phyloP scores from a whole-genome alignment of 2,113 vertebrate genomes.

The Zosterops lateralis region DNA sequence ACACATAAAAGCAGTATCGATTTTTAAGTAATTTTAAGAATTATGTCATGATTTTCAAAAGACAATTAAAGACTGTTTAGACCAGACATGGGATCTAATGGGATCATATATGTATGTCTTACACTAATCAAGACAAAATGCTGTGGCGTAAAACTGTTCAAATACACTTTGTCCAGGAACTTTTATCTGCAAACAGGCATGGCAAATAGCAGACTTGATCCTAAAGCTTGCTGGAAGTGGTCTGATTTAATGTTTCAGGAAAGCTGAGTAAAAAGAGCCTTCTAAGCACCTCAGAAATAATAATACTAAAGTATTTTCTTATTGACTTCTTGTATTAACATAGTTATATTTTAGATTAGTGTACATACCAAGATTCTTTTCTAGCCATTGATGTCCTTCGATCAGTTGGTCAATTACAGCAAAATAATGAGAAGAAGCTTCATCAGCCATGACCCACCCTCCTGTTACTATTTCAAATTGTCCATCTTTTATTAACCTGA shows the following conservation, averaged over 20 bases:
- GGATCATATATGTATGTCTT: background rate
- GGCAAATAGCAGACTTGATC: background rate
- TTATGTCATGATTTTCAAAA: background rate
- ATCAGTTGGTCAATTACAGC: slow-evolving; percentile 88
- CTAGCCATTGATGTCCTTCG: slow-evolving; percentile 94
- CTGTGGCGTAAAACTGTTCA: background rate
- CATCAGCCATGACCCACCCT: slow-evolving; percentile 95
- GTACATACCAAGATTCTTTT: slow-evolving; percentile 83
- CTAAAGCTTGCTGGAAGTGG: background rate
- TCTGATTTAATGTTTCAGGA: background rate
- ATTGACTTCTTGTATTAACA: background rate
- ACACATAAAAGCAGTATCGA: background rate
- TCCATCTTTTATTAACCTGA: slow-evolving; percentile 81
- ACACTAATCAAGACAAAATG: background rate
- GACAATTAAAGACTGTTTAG: background rate
- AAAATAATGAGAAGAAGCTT: slow-evolving; percentile 89
- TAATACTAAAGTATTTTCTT: background rate
- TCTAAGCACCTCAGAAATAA: background rate
- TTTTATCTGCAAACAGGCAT: background rate
- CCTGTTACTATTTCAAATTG: slow-evolving; percentile 93
- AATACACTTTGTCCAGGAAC: background rate
- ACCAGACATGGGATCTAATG: background rate
- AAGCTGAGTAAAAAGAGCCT: background rate
- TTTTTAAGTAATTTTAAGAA: background rate
- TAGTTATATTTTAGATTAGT: background rate